Base-by-base conservation (phyloP, 2,888 invertebrate genomes). In the Sceliomorpha sp. region DNA sequence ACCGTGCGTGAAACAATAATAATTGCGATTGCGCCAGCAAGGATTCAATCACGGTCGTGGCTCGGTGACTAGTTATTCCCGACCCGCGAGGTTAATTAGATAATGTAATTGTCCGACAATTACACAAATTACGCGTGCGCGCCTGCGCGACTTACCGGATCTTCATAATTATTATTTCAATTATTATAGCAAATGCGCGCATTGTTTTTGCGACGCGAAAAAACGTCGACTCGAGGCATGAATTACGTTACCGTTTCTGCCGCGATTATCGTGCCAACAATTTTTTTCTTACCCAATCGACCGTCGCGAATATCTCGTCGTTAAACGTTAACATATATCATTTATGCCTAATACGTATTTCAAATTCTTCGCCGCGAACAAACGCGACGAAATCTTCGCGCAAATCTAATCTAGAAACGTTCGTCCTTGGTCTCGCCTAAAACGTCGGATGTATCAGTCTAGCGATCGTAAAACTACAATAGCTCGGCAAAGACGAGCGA, bases 71-170 rank as follows among this genome's bases (percentile, higher is more conserved):
- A 74, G 79, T 71, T 64, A 71, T 67, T 60, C 69, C 64, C 82
- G 83, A 83, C 84, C 84, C 79, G 82, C 77, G 78, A 78, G 86
- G 84, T 86, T 87, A 86, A 87, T 87, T 85, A 84, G 86, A 86
- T 87, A 86, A 86, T 86, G 85, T 84, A 87, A 87, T 86, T 86
- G 85, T 85, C 78, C 76, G 77, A 77, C 81, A 86, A 86, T 86
- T 86, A 86, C 81, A 76, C 77, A 79, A 84, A 85, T 86, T 86
- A 83, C 77, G 76, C 76, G 81, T 77, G 80, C 76, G 77, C 79
- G 36, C 67, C 37, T 51, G 44, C 29, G 39, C 44, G 59, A 56
- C 71, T 67, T 56, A 53, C 67, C 58, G 51, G 63, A 63, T 63
- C 53, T 47, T 44, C 42, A 45, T 63, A 40, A 62, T 62, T 71